Base-by-base conservation (phyloP, 2,113 vertebrate genomes). In the Mesoclemmys tuberculata region DNA sequence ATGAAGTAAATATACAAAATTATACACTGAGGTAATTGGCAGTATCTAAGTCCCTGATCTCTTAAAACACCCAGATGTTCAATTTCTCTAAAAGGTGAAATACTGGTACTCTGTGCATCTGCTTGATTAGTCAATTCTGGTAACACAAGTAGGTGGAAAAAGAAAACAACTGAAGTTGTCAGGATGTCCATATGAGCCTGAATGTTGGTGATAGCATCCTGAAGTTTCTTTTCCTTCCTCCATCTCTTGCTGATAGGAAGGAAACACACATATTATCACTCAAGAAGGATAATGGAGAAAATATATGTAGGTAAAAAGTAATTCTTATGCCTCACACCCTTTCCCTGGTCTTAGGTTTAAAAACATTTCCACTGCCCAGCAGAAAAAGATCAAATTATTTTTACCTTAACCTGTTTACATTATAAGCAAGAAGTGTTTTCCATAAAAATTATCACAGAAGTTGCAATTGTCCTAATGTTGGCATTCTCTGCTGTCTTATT, bases 51-150 rank as follows among this genome's bases (percentile, higher is more conserved):
- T 83, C 44, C 6, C 2, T 21, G 58, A 26, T 49, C 22, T 89
- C 44, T 16, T 35, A 77, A 58, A 90, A n/a, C 35, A 35, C 2
- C 1, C 5, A 75, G 8, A 71, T 61, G 90, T 85, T 44, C 35
- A 44, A 82, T 27, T 3, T 41, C 89, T 51, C 10, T 89, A n/a
- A 93, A 52, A 83, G 35, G n/a, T 80, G 22, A 46, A 55, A 21
- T 4, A 19, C 38, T 41, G 22, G 41, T n/a, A 5, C 35, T 46
- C 0, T 1, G 0, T 75, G 89, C 4, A 8, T 90, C 85, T 75
- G 6, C 91, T 85, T 22, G 8, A 10, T 92, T 44, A 49, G 11
- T 49, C 11, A 22, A 0, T 0, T 55, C 1, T 75, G 13, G 14
- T 41, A 75, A n/a, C 5, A 4, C 14, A 35, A 93, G 1, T 29